Evolutionary conservation across 1,140 invertebrate genomes (phyloP).

Genomic region (Hermetia illucens): DNA sequence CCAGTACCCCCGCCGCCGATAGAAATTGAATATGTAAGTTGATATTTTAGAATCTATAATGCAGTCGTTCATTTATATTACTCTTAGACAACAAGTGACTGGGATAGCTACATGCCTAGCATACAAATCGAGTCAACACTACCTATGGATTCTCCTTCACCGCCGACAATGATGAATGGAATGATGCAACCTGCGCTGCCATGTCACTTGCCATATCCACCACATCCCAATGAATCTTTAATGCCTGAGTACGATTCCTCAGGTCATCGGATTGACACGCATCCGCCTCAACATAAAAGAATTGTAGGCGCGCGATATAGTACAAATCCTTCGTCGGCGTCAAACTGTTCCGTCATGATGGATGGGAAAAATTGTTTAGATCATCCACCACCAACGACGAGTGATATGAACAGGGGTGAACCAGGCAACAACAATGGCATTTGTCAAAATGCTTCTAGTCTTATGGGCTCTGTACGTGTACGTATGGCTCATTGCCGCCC

Average conservation of each 20-base stretch:
- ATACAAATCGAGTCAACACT: not conserved
- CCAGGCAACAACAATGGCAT: too few species aligned
- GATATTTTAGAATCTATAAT: not conserved
- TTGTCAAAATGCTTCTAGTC: too few species aligned
- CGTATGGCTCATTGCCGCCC: too few species aligned
- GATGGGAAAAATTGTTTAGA: too few species aligned
- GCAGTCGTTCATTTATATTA: not conserved
- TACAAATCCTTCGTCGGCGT: too few species aligned
- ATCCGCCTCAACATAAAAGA: not conserved
- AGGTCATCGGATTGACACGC: not conserved
- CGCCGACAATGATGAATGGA: too few species aligned
- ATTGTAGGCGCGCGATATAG: not conserved
- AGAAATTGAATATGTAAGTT: not conserved
- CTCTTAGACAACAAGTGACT: not conserved
- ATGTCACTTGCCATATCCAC: not conserved
- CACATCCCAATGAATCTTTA: not conserved
- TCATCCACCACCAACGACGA: too few species aligned
- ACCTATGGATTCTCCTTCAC: not conserved
- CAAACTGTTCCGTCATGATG: too few species aligned
- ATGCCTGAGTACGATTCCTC: not conserved
- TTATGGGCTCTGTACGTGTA: too few species aligned
- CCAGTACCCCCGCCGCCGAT: not conserved
- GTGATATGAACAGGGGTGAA: too few species aligned
- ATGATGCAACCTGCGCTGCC: not conserved
- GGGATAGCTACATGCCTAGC: not conserved